Evolutionary conservation across 2,888 invertebrate genomes (phyloP), one percentile per base, ranked within the genome.

Genomic region (Stegophylla sp.): DNA sequence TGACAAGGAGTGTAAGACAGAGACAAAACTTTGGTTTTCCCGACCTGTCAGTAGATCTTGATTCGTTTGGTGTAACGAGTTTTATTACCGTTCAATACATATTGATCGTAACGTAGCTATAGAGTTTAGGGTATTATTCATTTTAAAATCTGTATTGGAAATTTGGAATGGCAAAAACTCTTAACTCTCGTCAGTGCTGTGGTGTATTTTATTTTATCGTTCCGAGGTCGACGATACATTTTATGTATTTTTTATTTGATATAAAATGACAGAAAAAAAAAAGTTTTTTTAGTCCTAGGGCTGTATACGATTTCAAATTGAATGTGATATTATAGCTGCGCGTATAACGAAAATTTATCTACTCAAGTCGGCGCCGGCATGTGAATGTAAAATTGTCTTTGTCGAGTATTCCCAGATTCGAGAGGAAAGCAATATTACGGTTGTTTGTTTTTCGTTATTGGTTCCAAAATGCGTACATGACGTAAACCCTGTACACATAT

Each of bases 1-100:
- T 34, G 34, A 34, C 34, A 34, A 34, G 34, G 34, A 28, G 1
- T n/a, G n/a, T n/a, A n/a, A n/a, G n/a, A n/a, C n/a, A 23, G 23
- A 56, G 15, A 71, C 4, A 15, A 51, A 12, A 41, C 4, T 17
- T 1, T 10, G 48, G 5, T 69, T 56, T 28, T 34, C 20, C 9
- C 51, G 5, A 56, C 56, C 43, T 23, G 56, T 56, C 41, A 72
- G 41, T 43, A 10, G 71, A 41, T 23, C 23, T 41, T 53, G 53
- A 71, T 71, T 17, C 43, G 41, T 56, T 56, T 41, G n/a, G 23
- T 20, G 34, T 51, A 69, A 69, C 51, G 3, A 51, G 34, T 51
- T 69, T 34, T 69, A 69, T 51, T 48, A 26, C 12, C 2, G 26
- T 69, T 53, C 20, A 3, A 51, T 26, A 69, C 13, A 28, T 17